Conservation (phyloP, 2,113 vertebrate species). For the Pseudorectes ferrugineus region DNA sequence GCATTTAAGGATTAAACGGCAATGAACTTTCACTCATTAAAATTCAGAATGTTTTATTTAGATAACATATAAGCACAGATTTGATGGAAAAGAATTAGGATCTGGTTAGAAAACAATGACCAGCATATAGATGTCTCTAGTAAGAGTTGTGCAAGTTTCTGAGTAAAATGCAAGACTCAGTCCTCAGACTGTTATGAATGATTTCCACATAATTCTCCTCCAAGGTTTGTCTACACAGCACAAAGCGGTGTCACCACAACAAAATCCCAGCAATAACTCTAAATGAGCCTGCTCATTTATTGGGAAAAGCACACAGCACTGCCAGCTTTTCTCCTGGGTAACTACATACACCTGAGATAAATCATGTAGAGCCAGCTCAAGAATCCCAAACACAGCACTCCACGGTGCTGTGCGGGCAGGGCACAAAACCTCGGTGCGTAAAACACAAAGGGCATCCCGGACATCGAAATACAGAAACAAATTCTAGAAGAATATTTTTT, state of each 20-base stretch:
- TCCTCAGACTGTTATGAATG: neutral
- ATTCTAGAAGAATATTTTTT: neutral
- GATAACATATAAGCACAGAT: neutral
- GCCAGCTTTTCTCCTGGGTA: neutral
- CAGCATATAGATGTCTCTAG: neutral
- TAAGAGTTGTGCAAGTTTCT: neutral
- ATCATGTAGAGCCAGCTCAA: neutral
- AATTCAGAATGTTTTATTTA: neutral
- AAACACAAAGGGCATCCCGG: neutral
- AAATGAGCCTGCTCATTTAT: neutral
- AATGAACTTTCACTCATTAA: neutral
- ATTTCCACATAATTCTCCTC: neutral
- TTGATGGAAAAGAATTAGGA: neutral
- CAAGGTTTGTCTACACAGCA: neutral
- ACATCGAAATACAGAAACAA: neutral
- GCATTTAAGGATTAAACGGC: neutral
- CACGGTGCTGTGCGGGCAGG: rapidly evolving
- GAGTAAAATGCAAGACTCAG: neutral
- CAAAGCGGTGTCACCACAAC: neutral
- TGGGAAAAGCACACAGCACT: neutral
- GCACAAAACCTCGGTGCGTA: rapidly evolving
- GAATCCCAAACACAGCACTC: neutral
- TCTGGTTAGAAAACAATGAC: neutral
- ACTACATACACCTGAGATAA: neutral
- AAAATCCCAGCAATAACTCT: neutral